These are phyloP conservation scores for Dascyllus trimaculatus DNA, from an alignment of 2,113 vertebrate genomes.

Conservation along the genomic window DNA sequence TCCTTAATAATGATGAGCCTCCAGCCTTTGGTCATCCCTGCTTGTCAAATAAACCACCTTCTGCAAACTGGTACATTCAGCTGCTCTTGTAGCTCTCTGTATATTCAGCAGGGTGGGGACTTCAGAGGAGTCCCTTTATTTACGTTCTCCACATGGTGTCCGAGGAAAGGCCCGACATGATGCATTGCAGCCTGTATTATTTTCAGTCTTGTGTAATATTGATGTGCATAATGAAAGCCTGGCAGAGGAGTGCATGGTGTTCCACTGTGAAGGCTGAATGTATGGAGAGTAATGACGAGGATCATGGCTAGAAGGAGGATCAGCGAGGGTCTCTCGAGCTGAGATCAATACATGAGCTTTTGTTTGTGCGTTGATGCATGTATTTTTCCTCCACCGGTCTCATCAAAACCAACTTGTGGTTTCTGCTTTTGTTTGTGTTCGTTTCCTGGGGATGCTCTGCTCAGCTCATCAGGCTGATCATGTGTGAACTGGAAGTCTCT, in stretches of 20 bases:
- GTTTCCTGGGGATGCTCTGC: constrained; percentile 7
- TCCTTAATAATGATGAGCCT: constrained; percentile 18
- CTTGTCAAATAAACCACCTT: constrained; percentile 28
- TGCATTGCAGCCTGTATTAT: constrained; percentile 44
- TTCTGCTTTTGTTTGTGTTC: constrained; percentile 30
- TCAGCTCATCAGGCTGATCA: constrained; percentile 40
- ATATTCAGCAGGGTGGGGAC: constrained; percentile 33
- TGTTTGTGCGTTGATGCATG: constrained; percentile 19
- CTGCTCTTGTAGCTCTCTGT: neutral
- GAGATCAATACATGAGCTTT: constrained; percentile 43
- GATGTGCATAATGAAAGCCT: constrained; percentile 44
- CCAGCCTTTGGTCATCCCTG: constrained; percentile 12
- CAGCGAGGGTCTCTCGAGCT: neutral
- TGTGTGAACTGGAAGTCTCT: constrained; percentile 52
- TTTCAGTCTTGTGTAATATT: constrained; percentile 53
- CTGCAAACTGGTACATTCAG: constrained; percentile 12
- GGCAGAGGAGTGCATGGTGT: constrained; percentile 32
- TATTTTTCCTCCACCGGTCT: constrained; percentile 29
- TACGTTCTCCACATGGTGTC: constrained; percentile 18
- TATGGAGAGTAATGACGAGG: constrained; percentile 3
- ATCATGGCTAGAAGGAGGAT: neutral
- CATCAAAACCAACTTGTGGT: constrained; percentile 29
- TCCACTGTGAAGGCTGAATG: constrained; percentile 16
- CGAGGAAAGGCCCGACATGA: constrained; percentile 30
- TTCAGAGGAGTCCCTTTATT: constrained; percentile 41